Conservation (phyloP, 2,113 vertebrate species). For the Oreotrochilus melanogaster region DNA sequence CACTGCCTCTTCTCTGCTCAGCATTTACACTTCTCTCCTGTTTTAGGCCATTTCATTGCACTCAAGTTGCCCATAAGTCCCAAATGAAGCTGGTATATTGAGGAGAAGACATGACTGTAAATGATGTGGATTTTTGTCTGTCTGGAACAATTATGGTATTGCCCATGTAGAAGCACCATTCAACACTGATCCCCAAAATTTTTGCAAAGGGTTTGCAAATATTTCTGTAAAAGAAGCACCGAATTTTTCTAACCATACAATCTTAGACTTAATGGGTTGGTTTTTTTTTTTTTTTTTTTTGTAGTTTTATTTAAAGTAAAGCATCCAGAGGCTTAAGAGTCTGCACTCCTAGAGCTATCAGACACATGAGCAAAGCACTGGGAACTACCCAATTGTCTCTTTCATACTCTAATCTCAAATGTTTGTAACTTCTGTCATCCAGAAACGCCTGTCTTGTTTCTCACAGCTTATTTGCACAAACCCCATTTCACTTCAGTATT, state of each 20-base stretch:
- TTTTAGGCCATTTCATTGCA: not conserved
- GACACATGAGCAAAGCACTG: not conserved
- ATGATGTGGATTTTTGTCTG: fast-evolving
- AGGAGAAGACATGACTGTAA: not conserved
- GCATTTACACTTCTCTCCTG: fast-evolving
- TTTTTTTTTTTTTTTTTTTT: too few species aligned
- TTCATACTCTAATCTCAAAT: not conserved
- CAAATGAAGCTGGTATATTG: fast-evolving
- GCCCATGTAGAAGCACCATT: not conserved
- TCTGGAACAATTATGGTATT: not conserved
- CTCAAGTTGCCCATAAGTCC: fast-evolving
- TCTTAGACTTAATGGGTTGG: not conserved
- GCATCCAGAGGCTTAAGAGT: too few species aligned
- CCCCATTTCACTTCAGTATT: not conserved
- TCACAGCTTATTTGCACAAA: slow-evolving; percentile 7
- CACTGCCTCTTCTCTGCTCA: not conserved
- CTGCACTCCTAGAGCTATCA: not conserved
- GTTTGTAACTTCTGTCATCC: slow-evolving; percentile 31
- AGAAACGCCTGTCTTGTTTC: not conserved
- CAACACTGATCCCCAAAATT: not conserved
- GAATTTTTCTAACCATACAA: not conserved
- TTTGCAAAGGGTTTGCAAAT: not conserved
- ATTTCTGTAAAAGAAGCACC: not conserved
- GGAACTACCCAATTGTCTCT: not conserved
- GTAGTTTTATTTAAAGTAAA: too few species aligned